Evolutionary conservation across 2,113 vertebrate genomes (phyloP).

Genomic region (zebrafish (Danio rerio)): DNA sequence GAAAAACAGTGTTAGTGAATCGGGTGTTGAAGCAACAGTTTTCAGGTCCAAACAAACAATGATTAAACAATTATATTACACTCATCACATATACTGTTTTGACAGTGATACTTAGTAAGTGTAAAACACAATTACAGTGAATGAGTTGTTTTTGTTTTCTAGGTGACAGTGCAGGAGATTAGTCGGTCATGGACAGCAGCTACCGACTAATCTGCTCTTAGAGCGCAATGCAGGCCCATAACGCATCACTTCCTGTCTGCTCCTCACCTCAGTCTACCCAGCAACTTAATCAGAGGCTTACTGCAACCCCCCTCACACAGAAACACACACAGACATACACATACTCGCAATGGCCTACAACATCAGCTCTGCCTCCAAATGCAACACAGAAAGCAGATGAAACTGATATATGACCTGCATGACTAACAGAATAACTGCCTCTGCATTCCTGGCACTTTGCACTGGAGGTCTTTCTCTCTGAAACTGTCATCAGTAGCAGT

Average conservation of each 20-base stretch:
- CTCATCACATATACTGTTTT: neutral
- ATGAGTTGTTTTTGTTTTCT: slow-evolving; percentile 10
- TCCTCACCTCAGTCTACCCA: slow-evolving; percentile 27
- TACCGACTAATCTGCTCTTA: slow-evolving; percentile 57
- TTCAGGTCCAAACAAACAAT: neutral
- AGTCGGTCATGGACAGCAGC: neutral
- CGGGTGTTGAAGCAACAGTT: neutral
- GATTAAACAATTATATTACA: neutral
- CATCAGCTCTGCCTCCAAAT: neutral
- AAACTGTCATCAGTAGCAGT: slow-evolving; percentile 17
- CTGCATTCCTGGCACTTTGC: slow-evolving; percentile 13
- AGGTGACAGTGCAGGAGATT: slow-evolving; percentile 6
- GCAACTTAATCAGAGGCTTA: slow-evolving; percentile 53
- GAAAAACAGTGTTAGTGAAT: neutral
- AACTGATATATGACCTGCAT: slow-evolving; percentile 11
- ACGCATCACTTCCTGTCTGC: slow-evolving; percentile 51
- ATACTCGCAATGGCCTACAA: neutral
- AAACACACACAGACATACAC: neutral
- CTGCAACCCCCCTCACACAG: neutral
- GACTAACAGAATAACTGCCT: neutral
- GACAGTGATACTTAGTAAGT: neutral
- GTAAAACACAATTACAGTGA: neutral
- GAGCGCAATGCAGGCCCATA: slow-evolving; percentile 26
- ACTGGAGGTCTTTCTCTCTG: neutral
- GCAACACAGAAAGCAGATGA: neutral